Percentiles rank a stretch among this genome's conserved stretches.
Conservation (phyloP, 2,113 vertebrate species). For the Strigops habroptila region DNA sequence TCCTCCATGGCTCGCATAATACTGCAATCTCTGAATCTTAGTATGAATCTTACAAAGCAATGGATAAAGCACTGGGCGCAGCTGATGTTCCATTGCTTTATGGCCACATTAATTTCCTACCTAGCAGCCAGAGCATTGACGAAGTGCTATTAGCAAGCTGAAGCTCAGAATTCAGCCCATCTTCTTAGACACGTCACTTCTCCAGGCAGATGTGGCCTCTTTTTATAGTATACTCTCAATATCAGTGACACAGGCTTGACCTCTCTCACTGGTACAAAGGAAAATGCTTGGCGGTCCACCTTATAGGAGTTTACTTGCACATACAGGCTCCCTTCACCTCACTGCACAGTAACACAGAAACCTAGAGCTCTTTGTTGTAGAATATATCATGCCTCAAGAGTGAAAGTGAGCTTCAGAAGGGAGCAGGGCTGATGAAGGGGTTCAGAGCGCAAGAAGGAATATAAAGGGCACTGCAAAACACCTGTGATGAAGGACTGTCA, state of each 20-base stretch:
- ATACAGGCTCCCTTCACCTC: background rate
- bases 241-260: background rate
- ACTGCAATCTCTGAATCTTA: background rate
- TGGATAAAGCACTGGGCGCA: background rate
- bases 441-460: background rate
- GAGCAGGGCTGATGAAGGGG: background rate
- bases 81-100: background rate
- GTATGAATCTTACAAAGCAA: background rate
- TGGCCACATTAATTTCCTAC: background rate
- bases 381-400: background rate
- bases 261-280: background rate
- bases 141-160: background rate
- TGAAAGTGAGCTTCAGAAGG: accelerated
- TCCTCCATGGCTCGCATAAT: background rate
- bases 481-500: background rate
- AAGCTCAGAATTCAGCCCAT: background rate
- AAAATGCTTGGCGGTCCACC: background rate
- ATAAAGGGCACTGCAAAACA: background rate
- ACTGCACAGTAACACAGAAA: accelerated
- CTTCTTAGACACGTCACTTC: background rate
- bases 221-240: background rate
- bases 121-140: background rate
- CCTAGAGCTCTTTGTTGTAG: background rate
- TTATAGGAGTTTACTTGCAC: background rate
- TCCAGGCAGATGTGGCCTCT: background rate